These are phyloP conservation scores for Synergus laeviventris DNA, from an alignment of 2,888 invertebrate genomes.

Conservation along the genomic window DNA sequence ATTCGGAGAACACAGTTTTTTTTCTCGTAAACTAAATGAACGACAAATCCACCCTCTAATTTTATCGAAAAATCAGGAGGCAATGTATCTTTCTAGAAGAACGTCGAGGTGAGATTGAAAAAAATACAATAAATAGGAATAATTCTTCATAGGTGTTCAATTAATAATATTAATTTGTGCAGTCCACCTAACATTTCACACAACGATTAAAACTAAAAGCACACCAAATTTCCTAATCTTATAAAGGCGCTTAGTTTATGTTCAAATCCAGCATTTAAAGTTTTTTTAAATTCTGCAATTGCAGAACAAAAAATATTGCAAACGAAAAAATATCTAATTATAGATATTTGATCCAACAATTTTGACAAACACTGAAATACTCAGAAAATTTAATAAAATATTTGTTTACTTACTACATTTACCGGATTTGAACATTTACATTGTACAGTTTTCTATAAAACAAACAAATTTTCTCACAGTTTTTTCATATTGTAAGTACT, in stretches of 20 bases:
- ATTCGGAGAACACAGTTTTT: not conserved
- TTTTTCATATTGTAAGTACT: not conserved
- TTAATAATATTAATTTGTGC: constrained; percentile 36
- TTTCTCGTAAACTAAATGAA: not conserved
- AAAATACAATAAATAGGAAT: constrained; percentile 4
- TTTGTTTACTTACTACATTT: not conserved
- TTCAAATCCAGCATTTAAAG: constrained; percentile 14
- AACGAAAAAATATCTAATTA: not conserved
- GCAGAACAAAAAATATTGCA: not conserved
- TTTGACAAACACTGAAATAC: not conserved
- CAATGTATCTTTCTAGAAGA: not conserved
- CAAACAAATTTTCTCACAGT: not conserved
- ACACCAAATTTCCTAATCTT: constrained; percentile 14
- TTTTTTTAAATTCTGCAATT: not conserved
- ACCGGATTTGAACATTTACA: constrained; percentile 25
- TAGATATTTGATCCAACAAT: too few relatives aligned
- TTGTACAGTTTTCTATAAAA: constrained; percentile 15
- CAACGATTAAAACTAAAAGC: constrained; percentile 1
- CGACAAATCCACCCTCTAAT: not conserved
- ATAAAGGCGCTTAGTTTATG: constrained; percentile 18
- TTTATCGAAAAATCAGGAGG: not conserved
- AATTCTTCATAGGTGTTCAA: not conserved
- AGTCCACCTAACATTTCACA: constrained; percentile 12
- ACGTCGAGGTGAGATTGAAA: not conserved
- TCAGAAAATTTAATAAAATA: not conserved